A percentile compares a stretch with the other conserved stretches of the same genome.
Conservation (phyloP, 1,140 invertebrate species). For the Tyrophagus putrescentiae region DNA sequence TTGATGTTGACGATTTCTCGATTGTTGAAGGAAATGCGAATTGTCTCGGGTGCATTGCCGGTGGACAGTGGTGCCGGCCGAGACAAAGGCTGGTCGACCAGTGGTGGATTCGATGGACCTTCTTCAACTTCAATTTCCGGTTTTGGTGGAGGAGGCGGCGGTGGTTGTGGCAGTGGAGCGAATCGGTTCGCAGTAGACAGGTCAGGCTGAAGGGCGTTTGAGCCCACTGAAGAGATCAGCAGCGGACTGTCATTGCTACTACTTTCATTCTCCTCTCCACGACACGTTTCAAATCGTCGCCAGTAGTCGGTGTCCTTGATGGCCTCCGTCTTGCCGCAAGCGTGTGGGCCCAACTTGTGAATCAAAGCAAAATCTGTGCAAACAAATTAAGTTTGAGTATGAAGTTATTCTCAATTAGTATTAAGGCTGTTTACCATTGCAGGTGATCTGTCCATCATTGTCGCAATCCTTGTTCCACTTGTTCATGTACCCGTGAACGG, state of each 20-base stretch:
- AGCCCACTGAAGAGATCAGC: no score
- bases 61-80: background rate
- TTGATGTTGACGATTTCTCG: slow-evolving; percentile 3
- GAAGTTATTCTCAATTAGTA: no score
- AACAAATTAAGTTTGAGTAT: no score
- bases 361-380: slow-evolving; percentile 66
- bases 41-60: background rate
- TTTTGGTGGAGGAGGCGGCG: no score
- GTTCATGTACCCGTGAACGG: slow-evolving; percentile 59
- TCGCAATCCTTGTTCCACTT: slow-evolving; percentile 68
- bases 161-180: background rate
- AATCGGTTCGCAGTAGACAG: background rate
- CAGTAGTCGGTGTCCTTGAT: slow-evolving; percentile 11
- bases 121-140: no score
- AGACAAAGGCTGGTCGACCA: background rate
- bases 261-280: no score
- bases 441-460: slow-evolving; percentile 26
- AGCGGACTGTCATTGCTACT: no score
- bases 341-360: slow-evolving; percentile 37
- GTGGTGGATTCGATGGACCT: no score
- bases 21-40: background rate
- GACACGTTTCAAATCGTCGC: background rate
- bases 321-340: slow-evolving; percentile 1
- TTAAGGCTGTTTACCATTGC: no score
- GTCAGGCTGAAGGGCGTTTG: no score